These are phyloP conservation scores for Atethmia centrago DNA, from an alignment of 2,888 invertebrate genomes.

Conservation along the genomic window DNA sequence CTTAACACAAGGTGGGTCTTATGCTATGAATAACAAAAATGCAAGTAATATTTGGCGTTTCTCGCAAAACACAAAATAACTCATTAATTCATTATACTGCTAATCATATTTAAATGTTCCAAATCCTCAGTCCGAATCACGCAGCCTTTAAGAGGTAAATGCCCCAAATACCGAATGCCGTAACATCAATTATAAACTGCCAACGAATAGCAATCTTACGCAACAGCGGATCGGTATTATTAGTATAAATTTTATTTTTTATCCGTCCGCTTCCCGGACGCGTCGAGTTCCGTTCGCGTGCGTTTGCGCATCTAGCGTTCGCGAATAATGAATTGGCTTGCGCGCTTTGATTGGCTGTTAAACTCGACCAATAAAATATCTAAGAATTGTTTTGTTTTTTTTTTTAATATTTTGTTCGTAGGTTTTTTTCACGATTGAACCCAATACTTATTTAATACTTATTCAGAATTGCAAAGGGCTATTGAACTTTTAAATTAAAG, in stretches of 20 bases:
- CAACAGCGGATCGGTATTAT: slow-evolving; percentile 80
- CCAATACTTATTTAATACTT: background rate
- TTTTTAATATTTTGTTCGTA: slow-evolving; percentile 5
- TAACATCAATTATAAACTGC: slow-evolving; percentile 69
- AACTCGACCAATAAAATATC: slow-evolving; percentile 36
- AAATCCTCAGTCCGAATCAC: slow-evolving; percentile 43
- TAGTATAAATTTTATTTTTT: slow-evolving; percentile 77
- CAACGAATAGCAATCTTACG: slow-evolving; percentile 72
- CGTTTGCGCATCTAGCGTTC: slow-evolving; percentile 63
- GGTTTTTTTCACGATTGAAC: background rate
- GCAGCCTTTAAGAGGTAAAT: slow-evolving; percentile 54
- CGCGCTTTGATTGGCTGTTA: slow-evolving; percentile 46
- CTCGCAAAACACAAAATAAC: slow-evolving; percentile 37
- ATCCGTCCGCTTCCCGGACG: slow-evolving; percentile 87
- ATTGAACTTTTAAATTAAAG: slow-evolving; percentile 28
- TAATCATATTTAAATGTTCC: slow-evolving; percentile 37
- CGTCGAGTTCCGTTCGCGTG: slow-evolving; percentile 85
- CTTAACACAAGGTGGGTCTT: background rate
- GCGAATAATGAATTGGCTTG: slow-evolving; percentile 44
- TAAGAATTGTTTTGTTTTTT: background rate
- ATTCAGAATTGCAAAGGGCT: slow-evolving; percentile 7
- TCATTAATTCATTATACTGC: slow-evolving; percentile 10
- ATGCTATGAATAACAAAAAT: background rate
- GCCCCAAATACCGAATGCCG: slow-evolving; percentile 60
- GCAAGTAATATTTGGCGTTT: slow-evolving; percentile 15